Evolutionary conservation across 2,888 invertebrate species (phyloP).

Genomic region (Pyrocoelia pectoralis): DNA sequence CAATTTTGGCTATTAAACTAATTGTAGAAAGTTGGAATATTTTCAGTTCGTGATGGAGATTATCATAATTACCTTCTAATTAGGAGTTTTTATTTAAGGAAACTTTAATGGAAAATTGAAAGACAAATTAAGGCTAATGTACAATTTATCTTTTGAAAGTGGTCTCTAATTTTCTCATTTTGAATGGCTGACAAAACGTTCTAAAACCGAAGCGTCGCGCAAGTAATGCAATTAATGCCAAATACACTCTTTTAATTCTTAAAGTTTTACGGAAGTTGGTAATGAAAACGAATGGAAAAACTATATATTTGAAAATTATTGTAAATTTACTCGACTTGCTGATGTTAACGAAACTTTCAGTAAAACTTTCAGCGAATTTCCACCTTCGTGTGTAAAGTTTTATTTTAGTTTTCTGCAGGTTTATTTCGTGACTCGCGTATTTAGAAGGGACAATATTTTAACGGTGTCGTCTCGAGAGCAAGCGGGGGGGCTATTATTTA

Average conservation of each 20-base stretch:
- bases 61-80: not conserved
- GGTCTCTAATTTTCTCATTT: not conserved
- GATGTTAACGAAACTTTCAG: slow-evolving; percentile 1
- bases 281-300: not conserved
- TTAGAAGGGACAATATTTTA: not conserved
- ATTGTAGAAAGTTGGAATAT: too few relatives aligned
- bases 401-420: slow-evolving; percentile 1
- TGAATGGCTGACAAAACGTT: not conserved
- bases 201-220: not conserved
- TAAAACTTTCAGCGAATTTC: not conserved
- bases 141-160: not conserved
- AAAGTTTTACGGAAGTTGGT: not conserved
- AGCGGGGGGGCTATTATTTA: slow-evolving; percentile 4
- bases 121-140: not conserved
- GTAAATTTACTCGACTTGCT: not conserved
- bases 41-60: too few relatives aligned
- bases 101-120: not conserved
- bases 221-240: not conserved
- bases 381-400: not conserved
- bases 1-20: too few relatives aligned
- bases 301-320: slow-evolving; percentile 6
- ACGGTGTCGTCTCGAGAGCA: not conserved
- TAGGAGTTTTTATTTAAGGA: not conserved
- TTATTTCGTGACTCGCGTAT: slow-evolving; percentile 3
- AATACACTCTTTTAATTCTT: not conserved